These are phyloP conservation scores for Manis javanica DNA, from an alignment of 2,797 vertebrate species.

Conservation along the genomic window DNA sequence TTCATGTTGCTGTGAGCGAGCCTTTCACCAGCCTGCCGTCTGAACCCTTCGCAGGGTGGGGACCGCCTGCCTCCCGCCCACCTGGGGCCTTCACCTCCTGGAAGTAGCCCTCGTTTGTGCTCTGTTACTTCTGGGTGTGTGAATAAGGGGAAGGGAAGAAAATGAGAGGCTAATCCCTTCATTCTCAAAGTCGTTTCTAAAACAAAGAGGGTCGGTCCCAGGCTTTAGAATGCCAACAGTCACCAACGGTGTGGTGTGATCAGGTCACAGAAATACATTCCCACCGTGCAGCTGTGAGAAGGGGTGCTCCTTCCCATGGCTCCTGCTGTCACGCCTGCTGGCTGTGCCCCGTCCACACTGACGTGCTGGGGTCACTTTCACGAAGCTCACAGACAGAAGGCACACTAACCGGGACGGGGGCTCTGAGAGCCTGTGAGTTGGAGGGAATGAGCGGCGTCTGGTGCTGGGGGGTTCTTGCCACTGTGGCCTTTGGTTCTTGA, in stretches of 20 bases:
- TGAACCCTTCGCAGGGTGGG: background rate
- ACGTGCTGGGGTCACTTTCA: too few species aligned
- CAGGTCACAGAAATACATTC: too few species aligned
- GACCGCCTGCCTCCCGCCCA: background rate
- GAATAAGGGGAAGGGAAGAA: background rate
- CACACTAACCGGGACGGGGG: too few species aligned
- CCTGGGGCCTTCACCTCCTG: background rate
- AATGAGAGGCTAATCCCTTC: background rate
- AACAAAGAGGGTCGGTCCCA: background rate
- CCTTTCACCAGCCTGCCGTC: background rate
- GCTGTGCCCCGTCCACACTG: background rate
- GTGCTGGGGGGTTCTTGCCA: too few species aligned
- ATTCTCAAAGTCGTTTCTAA: background rate
- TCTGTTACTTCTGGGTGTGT: background rate
- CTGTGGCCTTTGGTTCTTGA: background rate
- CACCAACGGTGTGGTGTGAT: background rate
- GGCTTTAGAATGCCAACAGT: background rate
- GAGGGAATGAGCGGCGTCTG: too few species aligned
- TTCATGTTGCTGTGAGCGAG: slow-evolving; percentile 29
- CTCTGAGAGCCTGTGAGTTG: too few species aligned
- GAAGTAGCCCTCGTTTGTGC: background rate
- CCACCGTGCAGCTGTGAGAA: background rate
- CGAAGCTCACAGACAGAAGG: background rate
- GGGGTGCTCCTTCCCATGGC: accelerated
- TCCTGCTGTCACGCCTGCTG: background rate